Conservation (phyloP, 2,113 vertebrate species). For the Leiothrix lutea region DNA sequence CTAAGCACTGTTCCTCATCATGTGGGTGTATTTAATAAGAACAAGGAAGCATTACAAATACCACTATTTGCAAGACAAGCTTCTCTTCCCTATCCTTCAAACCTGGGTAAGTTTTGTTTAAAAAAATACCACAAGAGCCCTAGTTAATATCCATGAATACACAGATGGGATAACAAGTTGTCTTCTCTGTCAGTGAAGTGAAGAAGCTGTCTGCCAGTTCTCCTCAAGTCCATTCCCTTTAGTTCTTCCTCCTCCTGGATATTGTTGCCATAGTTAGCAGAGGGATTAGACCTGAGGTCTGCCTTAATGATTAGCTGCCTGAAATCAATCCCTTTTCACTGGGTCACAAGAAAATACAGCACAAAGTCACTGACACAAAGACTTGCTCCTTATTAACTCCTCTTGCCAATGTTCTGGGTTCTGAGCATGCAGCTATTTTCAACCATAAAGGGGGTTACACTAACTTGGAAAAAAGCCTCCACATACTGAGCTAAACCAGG, state of each 20-base stretch:
- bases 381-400: neutral
- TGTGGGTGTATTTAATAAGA: slow-evolving; percentile 44
- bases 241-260: neutral
- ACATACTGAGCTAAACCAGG: neutral
- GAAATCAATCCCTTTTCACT: neutral
- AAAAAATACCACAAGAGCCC: neutral
- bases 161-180: neutral
- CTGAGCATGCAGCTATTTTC: neutral
- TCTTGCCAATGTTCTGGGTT: neutral
- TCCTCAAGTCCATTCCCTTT: neutral
- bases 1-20: slow-evolving; percentile 36
- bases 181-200: neutral
- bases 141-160: neutral
- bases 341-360: neutral
- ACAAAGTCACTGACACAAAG: neutral
- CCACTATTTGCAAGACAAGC: slow-evolving; percentile 11
- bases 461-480: slow-evolving; percentile 6
- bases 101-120: neutral
- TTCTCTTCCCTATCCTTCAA: neutral
- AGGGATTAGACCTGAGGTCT: neutral
- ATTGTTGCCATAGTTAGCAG: neutral
- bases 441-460: neutral
- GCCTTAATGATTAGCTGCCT: neutral
- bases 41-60: slow-evolving; percentile 44
- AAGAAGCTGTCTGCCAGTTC: neutral